A percentile compares a stretch with the other conserved stretches of the same genome.
phyloP scores from a whole-genome alignment of 2,888 invertebrate species.

The Leptura quadrifasciata region DNA sequence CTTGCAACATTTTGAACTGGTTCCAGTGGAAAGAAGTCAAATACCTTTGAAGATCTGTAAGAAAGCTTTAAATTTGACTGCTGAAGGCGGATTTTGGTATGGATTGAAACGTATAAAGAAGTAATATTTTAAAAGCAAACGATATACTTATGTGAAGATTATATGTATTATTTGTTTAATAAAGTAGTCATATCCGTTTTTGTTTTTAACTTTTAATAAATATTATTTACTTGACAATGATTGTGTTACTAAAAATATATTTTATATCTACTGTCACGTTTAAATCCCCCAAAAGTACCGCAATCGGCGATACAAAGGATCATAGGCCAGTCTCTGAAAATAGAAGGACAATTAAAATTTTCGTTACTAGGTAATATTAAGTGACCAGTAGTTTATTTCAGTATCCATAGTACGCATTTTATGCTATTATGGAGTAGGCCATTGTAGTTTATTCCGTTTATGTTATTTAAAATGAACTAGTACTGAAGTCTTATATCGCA shows the following conservation, averaged over 20 bases:
- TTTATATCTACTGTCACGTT: too few relatives aligned
- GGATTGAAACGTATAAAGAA: constrained; percentile 57
- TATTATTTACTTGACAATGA: neutral
- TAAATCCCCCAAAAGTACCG: too few relatives aligned
- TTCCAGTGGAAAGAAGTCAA: constrained; percentile 63
- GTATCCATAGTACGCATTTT: too few relatives aligned
- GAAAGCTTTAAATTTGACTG: constrained; percentile 53
- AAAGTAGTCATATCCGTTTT: neutral
- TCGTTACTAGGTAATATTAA: too few relatives aligned
- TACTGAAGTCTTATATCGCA: too few relatives aligned
- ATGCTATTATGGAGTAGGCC: too few relatives aligned
- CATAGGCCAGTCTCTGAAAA: too few relatives aligned
- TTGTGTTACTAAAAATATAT: neutral
- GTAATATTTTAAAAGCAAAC: neutral
- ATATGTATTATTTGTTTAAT: neutral
- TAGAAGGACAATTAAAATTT: too few relatives aligned
- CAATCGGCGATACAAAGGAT: too few relatives aligned
- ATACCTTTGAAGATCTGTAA: constrained; percentile 62
- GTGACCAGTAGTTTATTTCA: too few relatives aligned
- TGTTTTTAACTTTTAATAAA: neutral
- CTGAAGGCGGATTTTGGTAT: constrained; percentile 64
- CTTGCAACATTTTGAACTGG: constrained; percentile 65
- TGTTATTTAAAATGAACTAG: too few relatives aligned
- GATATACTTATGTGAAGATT: neutral
- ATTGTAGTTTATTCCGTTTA: too few relatives aligned